phyloP scores from a whole-genome alignment of 1,140 invertebrate species.

The Arctopsyche grandis region DNA sequence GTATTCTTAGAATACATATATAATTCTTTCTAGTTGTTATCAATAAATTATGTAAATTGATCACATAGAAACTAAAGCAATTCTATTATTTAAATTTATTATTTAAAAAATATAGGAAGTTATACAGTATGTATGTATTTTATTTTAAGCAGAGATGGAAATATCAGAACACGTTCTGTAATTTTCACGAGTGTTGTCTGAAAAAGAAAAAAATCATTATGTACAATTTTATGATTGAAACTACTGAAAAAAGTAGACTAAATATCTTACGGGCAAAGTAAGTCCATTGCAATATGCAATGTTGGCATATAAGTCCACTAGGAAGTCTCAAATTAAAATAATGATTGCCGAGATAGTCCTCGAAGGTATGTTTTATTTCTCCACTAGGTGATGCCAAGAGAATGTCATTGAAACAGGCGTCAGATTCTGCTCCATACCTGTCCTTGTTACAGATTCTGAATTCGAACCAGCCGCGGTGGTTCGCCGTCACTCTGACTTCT shows the following conservation, averaged over 20 bases:
- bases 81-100: too few species aligned
- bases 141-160: conserved; percentile 60
- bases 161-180: conserved; percentile 78
- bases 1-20: too few species aligned
- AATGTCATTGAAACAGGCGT: conserved; percentile 65
- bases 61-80: too few species aligned
- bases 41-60: too few species aligned
- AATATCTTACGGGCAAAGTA: conserved; percentile 59
- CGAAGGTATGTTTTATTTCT: conserved; percentile 44
- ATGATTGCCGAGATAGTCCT: conserved; percentile 5
- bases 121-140: too few species aligned
- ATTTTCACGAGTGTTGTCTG: conserved; percentile 70
- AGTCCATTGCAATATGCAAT: conserved; percentile 73
- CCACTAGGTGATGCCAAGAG: conserved; percentile 60
- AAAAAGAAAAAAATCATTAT: conserved; percentile 64
- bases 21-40: too few species aligned
- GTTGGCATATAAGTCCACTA: conserved; percentile 63
- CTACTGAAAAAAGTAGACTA: not conserved
- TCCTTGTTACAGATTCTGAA: conserved; percentile 66
- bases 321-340: conserved; percentile 59
- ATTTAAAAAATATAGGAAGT: too few species aligned
- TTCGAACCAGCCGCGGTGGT: conserved; percentile 65
- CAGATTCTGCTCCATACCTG: conserved; percentile 57
- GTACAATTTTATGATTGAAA: not conserved
- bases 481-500: conserved; percentile 61